These are phyloP conservation scores for Odocoileus hemionus DNA, from an alignment of 2,113 vertebrate species.

Conservation along the genomic window DNA sequence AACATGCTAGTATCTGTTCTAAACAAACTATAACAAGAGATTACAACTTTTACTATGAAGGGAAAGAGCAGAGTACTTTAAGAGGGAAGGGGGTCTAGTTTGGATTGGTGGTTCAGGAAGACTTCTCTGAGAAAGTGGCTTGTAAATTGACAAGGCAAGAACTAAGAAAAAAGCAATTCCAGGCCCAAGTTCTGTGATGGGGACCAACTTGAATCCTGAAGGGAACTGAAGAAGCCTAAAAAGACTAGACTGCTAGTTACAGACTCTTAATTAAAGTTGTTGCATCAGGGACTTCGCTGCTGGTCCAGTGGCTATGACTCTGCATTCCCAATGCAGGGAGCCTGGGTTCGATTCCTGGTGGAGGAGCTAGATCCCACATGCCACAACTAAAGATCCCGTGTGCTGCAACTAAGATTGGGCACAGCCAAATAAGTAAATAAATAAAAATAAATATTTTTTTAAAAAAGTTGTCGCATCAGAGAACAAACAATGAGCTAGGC, in stretches of 20 bases:
- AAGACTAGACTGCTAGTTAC: not conserved
- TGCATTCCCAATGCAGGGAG: not conserved
- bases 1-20: not conserved
- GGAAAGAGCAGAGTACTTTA: not conserved
- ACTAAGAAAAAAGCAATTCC: not conserved
- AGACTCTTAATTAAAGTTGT: not conserved
- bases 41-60: not conserved
- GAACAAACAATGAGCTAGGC: not conserved
- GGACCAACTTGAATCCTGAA: not conserved
- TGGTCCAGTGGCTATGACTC: not conserved
- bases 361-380: not conserved
- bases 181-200: not conserved
- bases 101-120: not conserved
- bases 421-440: not conserved
- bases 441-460: not conserved
- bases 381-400: not conserved
- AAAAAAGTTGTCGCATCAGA: not conserved
- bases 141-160: not conserved
- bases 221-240: not conserved
- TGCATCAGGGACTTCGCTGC: not conserved
- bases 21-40: not conserved
- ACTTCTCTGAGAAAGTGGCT: not conserved
- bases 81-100: not conserved
- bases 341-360: not conserved
- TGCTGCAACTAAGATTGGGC: not conserved